Evolutionary conservation across 2,888 invertebrate genomes (phyloP).

Genomic region (Pachliopta kotzebuea): DNA sequence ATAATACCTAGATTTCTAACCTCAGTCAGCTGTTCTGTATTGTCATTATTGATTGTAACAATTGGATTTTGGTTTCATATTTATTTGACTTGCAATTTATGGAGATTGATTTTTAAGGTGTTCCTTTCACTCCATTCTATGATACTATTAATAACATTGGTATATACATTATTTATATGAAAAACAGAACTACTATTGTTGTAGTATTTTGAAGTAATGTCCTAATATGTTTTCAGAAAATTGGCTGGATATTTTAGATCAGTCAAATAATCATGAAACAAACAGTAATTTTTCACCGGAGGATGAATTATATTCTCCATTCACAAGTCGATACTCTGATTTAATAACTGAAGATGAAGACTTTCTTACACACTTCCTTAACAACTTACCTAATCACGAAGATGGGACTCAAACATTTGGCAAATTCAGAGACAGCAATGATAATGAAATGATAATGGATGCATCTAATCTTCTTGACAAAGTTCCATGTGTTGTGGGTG

Average conservation of each 20-base stretch:
- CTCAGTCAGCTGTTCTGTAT: no score
- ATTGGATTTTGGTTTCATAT: no score
- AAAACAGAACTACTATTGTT: no score
- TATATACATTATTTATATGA: no score
- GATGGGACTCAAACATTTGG: constrained; percentile 59
- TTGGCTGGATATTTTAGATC: constrained; percentile 74
- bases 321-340: constrained; percentile 56
- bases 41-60: no score
- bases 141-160: no score
- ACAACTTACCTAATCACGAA: constrained; percentile 63
- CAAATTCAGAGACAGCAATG: constrained; percentile 62
- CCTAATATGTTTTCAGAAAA: constrained; percentile 56
- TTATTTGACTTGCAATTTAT: no score
- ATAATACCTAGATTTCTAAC: no score
- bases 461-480: constrained; percentile 73
- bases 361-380: constrained; percentile 63
- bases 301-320: constrained; percentile 66
- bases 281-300: constrained; percentile 65
- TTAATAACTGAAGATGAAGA: constrained; percentile 61
- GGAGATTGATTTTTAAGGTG: no score
- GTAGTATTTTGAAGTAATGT: background rate
- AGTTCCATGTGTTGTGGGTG: constrained; percentile 81
- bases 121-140: no score
- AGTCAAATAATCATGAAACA: constrained; percentile 63
- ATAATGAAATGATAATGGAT: constrained; percentile 74